Conservation (phyloP, 2,888 invertebrate genomes). For the Pyrochroa serraticornis region DNA sequence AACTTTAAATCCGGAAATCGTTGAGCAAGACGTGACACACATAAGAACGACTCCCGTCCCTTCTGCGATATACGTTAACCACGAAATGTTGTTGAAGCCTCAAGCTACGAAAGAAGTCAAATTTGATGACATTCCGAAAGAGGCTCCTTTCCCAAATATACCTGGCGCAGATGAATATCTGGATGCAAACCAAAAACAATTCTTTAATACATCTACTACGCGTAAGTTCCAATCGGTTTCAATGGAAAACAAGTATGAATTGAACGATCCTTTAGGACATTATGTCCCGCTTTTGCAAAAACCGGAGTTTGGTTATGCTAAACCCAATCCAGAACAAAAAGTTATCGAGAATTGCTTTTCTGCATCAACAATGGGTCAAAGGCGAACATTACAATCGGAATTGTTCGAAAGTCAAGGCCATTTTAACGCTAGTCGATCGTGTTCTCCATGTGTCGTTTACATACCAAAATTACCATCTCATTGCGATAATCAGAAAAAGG, state of each 20-base stretch:
- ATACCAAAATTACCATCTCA: constrained; percentile 41
- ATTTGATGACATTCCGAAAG: constrained; percentile 6
- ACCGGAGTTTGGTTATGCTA: constrained; percentile 50
- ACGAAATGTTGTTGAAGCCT: constrained; percentile 11
- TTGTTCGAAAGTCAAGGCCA: constrained; percentile 56
- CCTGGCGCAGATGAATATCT: constrained; percentile 48
- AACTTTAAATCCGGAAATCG: constrained; percentile 46
- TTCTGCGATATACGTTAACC: constrained; percentile 30
- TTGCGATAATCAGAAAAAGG: constrained; percentile 3
- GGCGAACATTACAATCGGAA: constrained; percentile 51
- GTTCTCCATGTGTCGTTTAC: constrained; percentile 49
- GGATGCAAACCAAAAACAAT: constrained; percentile 34
- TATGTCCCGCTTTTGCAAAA: constrained; percentile 32
- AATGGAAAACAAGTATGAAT: constrained; percentile 40
- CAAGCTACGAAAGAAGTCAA: constrained; percentile 8
- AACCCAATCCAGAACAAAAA: constrained; percentile 42
- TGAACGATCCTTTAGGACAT: constrained; percentile 32
- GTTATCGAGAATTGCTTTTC: constrained; percentile 45
- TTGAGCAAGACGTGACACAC: constrained; percentile 47
- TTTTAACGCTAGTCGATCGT: constrained; percentile 51
- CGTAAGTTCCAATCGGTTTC: constrained; percentile 40
- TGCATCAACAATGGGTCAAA: constrained; percentile 32
- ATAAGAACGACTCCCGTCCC: constrained; percentile 47
- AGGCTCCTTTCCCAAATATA: constrained; percentile 45
- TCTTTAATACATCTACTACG: constrained; percentile 40